Percentiles rank a stretch among this genome's conserved stretches.
Evolutionary conservation across 2,113 vertebrate species (phyloP).

Genomic region (Pomatostomus ruficeps): DNA sequence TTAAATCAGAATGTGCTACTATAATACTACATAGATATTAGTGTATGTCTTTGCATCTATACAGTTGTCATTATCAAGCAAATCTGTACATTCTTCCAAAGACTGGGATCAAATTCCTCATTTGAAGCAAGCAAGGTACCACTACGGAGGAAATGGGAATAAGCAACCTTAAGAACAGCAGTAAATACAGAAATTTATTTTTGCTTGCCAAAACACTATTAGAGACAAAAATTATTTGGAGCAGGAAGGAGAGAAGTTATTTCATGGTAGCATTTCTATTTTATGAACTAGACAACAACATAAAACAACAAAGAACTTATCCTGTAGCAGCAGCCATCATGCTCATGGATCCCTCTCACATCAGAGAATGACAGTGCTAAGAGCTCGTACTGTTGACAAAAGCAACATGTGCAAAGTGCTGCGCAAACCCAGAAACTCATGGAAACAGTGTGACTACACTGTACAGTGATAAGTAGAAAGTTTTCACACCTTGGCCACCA

Average conservation of each 20-base stretch:
- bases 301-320: neutral
- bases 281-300: neutral
- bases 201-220: neutral
- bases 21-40: neutral
- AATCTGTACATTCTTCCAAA: neutral
- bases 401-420: neutral
- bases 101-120: neutral
- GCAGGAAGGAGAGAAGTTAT: neutral
- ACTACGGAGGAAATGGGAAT: neutral
- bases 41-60: neutral
- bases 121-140: neutral
- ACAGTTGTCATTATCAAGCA: neutral
- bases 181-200: neutral
- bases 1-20: neutral
- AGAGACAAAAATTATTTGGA: neutral
- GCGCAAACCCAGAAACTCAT: neutral
- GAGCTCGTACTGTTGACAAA: neutral
- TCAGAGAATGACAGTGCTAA: neutral
- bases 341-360: accelerated
- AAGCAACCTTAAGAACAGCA: neutral
- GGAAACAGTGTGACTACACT: neutral
- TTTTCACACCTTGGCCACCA: neutral
- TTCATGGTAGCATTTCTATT: neutral
- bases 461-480: neutral
- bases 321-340: neutral